These are phyloP conservation scores for Agrochola circellaris DNA, from an alignment of 2,888 invertebrate genomes.

Conservation along the genomic window DNA sequence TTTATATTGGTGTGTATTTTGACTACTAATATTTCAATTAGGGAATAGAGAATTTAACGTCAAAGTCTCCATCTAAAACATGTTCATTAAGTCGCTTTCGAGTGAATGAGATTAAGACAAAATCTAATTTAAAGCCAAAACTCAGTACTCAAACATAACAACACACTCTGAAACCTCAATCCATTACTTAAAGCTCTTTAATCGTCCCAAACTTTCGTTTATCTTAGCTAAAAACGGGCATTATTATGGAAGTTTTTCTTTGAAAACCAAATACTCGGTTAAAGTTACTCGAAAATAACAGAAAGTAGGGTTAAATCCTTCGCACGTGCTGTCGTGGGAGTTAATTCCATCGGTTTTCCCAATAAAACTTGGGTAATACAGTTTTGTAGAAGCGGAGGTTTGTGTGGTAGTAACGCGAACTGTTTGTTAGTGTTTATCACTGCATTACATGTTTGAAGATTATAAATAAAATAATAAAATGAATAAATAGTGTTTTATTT, in stretches of 20 bases:
- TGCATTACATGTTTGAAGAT: slow-evolving; percentile 15
- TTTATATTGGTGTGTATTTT: background rate
- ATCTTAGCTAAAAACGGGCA: slow-evolving; percentile 47
- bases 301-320: slow-evolving; percentile 60
- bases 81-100: slow-evolving; percentile 14
- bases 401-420: slow-evolving; percentile 27
- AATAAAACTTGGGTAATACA: slow-evolving; percentile 75
- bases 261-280: slow-evolving; percentile 53
- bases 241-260: slow-evolving; percentile 63
- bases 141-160: slow-evolving; percentile 29
- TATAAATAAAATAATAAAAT: too few relatives aligned
- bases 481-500: too few relatives aligned
- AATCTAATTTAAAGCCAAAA: slow-evolving; percentile 25
- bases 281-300: slow-evolving; percentile 60
- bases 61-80: slow-evolving; percentile 22
- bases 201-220: slow-evolving; percentile 51
- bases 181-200: slow-evolving; percentile 35
- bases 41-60: background rate
- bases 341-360: slow-evolving; percentile 68
- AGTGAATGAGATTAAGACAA: slow-evolving; percentile 17
- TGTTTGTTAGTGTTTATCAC: slow-evolving; percentile 29
- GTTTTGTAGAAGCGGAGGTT: slow-evolving; percentile 47
- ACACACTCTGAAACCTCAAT: slow-evolving; percentile 33
- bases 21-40: background rate
- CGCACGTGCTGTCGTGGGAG: slow-evolving; percentile 60